These are phyloP conservation scores for Phrynocephalus versicolor DNA, from an alignment of 2,113 vertebrate genomes.

Conservation along the genomic window DNA sequence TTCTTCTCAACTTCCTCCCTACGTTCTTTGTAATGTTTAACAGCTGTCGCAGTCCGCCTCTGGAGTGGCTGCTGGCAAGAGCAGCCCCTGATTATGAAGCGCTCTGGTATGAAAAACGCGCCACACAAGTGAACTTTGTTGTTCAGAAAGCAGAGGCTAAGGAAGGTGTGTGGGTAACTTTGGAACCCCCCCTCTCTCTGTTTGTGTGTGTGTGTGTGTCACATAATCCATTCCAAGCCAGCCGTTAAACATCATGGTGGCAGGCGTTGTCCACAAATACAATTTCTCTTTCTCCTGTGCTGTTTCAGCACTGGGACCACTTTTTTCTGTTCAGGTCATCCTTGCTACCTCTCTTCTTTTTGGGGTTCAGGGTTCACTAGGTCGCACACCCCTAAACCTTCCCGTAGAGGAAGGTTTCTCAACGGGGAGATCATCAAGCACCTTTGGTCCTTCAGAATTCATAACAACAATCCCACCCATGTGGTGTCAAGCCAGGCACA, in stretches of 20 bases:
- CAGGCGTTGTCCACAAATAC: not conserved
- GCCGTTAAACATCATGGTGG: not conserved
- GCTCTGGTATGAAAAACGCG: conserved; percentile 29
- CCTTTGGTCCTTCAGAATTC: no score
- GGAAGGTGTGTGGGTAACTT: not conserved
- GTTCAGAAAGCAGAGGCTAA: not conserved
- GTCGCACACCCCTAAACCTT: no score
- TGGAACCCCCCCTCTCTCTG: not conserved
- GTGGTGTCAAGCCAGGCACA: no score
- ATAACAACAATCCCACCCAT: no score
- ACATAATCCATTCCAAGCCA: not conserved
- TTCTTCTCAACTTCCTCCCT: not conserved
- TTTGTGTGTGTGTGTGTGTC: no score
- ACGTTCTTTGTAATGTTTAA: not conserved
- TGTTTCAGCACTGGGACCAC: not conserved
- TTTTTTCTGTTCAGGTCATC: not conserved
- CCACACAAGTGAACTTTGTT: not conserved
- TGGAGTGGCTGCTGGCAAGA: not conserved
- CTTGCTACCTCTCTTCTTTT: no score
- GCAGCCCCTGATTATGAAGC: not conserved
- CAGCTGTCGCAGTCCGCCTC: conserved; percentile 45
- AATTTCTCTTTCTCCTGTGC: not conserved
- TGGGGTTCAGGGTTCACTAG: no score
- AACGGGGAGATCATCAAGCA: no score
- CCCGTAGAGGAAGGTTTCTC: no score